Evolutionary conservation across 2,113 vertebrate species (phyloP), one percentile per base, ranked within the genome.

Genomic region (Hypocryptadius cinnamomeus): DNA sequence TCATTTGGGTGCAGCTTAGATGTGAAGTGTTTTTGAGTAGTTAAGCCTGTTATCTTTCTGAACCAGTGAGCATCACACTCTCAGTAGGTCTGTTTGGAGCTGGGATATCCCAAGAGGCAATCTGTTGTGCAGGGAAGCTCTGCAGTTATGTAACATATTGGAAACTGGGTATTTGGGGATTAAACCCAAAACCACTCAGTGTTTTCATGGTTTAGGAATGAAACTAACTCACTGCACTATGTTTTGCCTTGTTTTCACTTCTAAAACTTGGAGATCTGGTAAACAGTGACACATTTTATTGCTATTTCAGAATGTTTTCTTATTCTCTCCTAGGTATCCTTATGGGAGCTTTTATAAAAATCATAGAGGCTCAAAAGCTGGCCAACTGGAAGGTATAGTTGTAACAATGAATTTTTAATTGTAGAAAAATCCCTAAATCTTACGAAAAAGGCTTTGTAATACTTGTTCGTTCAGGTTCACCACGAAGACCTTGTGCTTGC

Each of bases 311-410:
- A 57, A 45, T 84, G 28, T 85, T 78, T 19, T 96, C 57, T 91
- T 39, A 2, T 86, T 96, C 57, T 94, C 25, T 94, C 53, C 51
- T 96, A 99, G 99, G 99, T 84, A 99, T 99, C 94, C 97, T 99
- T 92, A 99, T 99, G 99, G 99, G 99, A 97, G 99, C 99, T 61
- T 98, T 99, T 92, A 99, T 99, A 97, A 99, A 99, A 98, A 98
- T 99, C 96, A 99, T 99, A 95, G 99, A 99, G 97, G 99, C 98
- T 94, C 99, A 99, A 95, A 98, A 99, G 95, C 97, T 99, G 96
- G 99, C 99, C 93, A 99, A 99, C 97, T 99, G 99, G 99, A 99
- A 99, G 99, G 99, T 99, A 98, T 19, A 85, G 94, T 93, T 94
- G 54, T 61, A 94, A 33, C 37, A 80, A 80, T 68, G 60, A 10